Evolutionary conservation across 35 echinoderm and acorn worm genomes (phyloP).

Genomic region (Stichopus chloronotus): DNA sequence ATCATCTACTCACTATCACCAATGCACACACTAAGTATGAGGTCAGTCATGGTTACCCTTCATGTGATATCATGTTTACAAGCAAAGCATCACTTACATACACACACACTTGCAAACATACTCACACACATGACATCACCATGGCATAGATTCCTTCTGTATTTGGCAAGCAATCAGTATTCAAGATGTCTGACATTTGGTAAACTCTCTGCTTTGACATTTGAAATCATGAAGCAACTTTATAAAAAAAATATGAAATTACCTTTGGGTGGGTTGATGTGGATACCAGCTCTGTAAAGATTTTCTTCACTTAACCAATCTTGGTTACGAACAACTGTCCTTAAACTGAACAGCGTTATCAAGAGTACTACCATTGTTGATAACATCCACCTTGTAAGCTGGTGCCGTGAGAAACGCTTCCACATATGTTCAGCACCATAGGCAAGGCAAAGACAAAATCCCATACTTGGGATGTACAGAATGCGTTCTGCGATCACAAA

Average conservation of each 20-base stretch:
- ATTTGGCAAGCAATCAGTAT: too few species aligned
- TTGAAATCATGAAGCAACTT: too few species aligned
- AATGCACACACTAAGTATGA: too few species aligned
- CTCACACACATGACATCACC: too few species aligned
- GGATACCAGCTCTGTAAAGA: conserved; percentile 84
- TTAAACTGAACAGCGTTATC: conserved; percentile 54
- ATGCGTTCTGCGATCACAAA: conserved; percentile 94
- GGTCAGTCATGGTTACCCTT: too few species aligned
- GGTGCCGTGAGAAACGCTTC: conserved; percentile 2
- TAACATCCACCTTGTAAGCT: neutral
- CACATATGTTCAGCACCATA: conserved; percentile 16
- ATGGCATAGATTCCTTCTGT: too few species aligned
- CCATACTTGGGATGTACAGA: conserved; percentile 97
- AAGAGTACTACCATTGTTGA: neutral
- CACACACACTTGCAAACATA: too few species aligned
- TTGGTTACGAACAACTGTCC: conserved; percentile 82
- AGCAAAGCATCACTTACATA: too few species aligned
- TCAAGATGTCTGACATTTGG: too few species aligned
- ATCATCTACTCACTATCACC: too few species aligned
- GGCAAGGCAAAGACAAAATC: conserved; percentile 74
- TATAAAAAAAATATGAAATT: neutral
- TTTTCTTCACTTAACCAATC: conserved; percentile 93
- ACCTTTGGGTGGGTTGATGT: conserved; percentile 96
- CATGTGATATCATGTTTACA: too few species aligned
- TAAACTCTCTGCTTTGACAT: too few species aligned